Conservation (phyloP, 2,888 invertebrate genomes). For the Electrophaes corylata region DNA sequence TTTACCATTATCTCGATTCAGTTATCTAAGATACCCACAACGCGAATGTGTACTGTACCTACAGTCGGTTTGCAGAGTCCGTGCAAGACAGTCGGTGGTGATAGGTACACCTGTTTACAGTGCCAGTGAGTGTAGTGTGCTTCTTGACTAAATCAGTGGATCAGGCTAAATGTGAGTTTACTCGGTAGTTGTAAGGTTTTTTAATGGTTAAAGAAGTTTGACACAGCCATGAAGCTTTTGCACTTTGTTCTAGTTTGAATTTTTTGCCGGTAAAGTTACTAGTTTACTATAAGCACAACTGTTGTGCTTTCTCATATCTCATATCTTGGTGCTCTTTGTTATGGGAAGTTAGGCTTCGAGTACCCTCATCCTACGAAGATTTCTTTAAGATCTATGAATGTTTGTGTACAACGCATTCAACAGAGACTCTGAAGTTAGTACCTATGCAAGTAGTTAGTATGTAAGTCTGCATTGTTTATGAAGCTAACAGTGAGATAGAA, state of each 20-base stretch:
- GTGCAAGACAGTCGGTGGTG: constrained; percentile 60
- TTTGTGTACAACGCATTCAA: no score
- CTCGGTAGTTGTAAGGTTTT: neutral
- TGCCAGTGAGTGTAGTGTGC: constrained; percentile 47
- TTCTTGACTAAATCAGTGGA: constrained; percentile 27
- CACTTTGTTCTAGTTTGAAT: neutral
- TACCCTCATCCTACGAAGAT: no score
- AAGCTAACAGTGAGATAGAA: no score
- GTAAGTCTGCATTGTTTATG: no score
- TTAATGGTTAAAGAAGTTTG: neutral
- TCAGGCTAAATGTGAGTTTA: constrained; percentile 33
- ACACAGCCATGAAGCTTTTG: neutral
- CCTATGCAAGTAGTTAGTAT: no score
- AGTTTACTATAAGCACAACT: neutral
- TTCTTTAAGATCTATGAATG: no score
- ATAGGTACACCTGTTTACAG: constrained; percentile 40
- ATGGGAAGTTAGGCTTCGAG: no score
- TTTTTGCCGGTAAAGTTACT: neutral
- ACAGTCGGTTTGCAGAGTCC: constrained; percentile 62
- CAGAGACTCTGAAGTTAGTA: no score
- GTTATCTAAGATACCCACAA: constrained; percentile 66
- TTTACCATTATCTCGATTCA: constrained; percentile 78
- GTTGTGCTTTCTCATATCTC: no score
- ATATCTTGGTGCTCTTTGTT: no score
- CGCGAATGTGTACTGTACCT: constrained; percentile 50